Evolutionary conservation across 1,140 invertebrate genomes (phyloP), one percentile per base, ranked within the genome.

Genomic region (Nomia melanderi): DNA sequence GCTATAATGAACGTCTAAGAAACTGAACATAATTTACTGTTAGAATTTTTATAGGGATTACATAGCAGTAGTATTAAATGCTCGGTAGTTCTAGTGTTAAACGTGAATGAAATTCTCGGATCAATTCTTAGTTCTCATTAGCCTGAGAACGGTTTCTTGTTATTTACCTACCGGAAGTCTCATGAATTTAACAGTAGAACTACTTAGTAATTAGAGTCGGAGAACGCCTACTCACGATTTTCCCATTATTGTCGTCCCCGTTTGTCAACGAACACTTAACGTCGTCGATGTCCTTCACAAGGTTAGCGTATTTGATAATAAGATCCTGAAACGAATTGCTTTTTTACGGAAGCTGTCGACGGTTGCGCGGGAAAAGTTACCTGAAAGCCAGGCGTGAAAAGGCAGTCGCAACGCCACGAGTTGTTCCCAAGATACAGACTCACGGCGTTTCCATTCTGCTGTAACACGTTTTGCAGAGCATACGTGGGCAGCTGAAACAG

Each of bases 331-430:
- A 73, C 27, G 14, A 36, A 47, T 44, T 1, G 0, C 39, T n/a
- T 7, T n/a, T 56, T 17, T 2, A 20, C 25, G 0, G 11, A 14
- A 1, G 20, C 14, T 11, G 8, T n/a, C 9, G 8, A 62, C n/a
- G n/a, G n/a, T n/a, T n/a, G n/a, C n/a, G n/a, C n/a, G n/a, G n/a
- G n/a, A n/a, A 60, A 57, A 20, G 25, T 91, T 14, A 94, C 94
- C 80, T 96, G 95, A 83, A 97, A 96, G 31, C 94, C 93, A 20
- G 96, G 96, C 7, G 95, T 96, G 84, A 96, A 97, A 44, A 94
- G 93, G 79, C 96, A 97, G 83, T 96, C 96, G 87, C 96, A 97
- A 70, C 94, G 93, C 96, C 96, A 97, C 0, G 96, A 95, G 92
- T 97, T 97, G 53, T 93, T 91, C 3, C 96, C 96, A 0, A 97